Base-by-base conservation (phyloP, 2,888 invertebrate genomes). In the Tenodera sinensis region DNA sequence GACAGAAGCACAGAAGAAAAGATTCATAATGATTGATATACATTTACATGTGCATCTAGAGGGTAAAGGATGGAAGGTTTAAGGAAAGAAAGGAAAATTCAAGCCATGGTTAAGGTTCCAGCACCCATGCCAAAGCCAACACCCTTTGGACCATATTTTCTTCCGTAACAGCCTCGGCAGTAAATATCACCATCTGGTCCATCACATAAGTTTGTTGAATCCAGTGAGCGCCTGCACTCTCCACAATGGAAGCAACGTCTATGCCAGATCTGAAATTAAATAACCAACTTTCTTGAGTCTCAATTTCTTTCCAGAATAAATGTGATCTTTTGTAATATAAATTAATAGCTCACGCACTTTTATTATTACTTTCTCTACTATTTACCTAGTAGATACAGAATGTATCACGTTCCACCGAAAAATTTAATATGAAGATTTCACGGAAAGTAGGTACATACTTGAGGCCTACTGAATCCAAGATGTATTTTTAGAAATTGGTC, bases 171-270 rank as follows among this genome's bases (percentile, higher is more conserved):
- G 91, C 97, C 96, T 93, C 97, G 96, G 94, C 98, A 99, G 95
- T 98, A 99, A 93, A 99, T 97, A 93, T 98, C 98, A 89, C 97
- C 97, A 93, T 98, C 97, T 90, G 98, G 98, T 91, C 97, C 98
- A 92, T 98, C 98, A 93, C 97, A 97, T 92, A 97, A 94, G 93
- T 97, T 98, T 92, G 98, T 98, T 91, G 98, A 98, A 94, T 98
- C 98, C 93, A 97, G 95, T 92, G 97, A 97, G 93, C 96, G 96
- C 92, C 96, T 96, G 94, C 98, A 98, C 92, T 97, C 97, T 88
- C 95, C 96, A 94, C 99, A 99, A 93, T 96, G 96, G 96, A 99
- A 99, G 95, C 99, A 99, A 91, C 97, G 94, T 94, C 96, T 98
- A 95, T 99, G 99, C 97, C 97, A 98, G 92, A 97, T 95, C 93